These are phyloP conservation scores for Cotesia chilonis DNA, from an alignment of 1,140 invertebrate species.

Conservation along the genomic window DNA sequence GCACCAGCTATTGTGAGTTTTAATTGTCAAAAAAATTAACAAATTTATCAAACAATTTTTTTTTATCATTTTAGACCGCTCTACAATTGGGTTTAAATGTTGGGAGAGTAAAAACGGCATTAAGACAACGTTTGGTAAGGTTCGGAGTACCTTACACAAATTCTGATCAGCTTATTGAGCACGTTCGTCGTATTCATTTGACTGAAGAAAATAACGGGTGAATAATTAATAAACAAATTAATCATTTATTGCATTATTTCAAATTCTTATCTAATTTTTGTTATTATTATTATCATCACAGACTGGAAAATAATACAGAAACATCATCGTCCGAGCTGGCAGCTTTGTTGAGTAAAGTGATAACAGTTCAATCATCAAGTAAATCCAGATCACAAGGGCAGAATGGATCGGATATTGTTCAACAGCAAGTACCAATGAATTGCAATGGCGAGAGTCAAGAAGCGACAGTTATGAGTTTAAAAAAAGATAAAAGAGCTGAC, in stretches of 20 bases:
- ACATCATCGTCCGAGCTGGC: slow-evolving; percentile 48
- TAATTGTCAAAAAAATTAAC: slow-evolving; percentile 17
- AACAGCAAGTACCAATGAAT: slow-evolving; percentile 14
- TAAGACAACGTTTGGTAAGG: slow-evolving; percentile 68
- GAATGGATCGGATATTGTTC: slow-evolving; percentile 30
- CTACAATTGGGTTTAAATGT: slow-evolving; percentile 75
- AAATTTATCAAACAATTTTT: slow-evolving; percentile 8
- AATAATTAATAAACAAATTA: not conserved
- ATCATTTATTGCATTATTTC: slow-evolving; percentile 7
- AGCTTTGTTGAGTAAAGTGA: slow-evolving; percentile 46
- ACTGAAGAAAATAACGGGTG: slow-evolving; percentile 67
- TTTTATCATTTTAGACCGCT: slow-evolving; percentile 64
- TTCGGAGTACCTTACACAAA: slow-evolving; percentile 70
- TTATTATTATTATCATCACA: slow-evolving; percentile 28
- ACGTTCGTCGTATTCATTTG: slow-evolving; percentile 72
- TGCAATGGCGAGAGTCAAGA: slow-evolving; percentile 35
- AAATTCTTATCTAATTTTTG: not conserved
- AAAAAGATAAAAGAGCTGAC: slow-evolving; percentile 26
- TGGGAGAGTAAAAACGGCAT: slow-evolving; percentile 72
- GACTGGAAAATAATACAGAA: slow-evolving; percentile 41
- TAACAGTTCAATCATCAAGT: slow-evolving; percentile 35
- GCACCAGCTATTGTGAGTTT: slow-evolving; percentile 62
- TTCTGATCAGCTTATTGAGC: slow-evolving; percentile 75
- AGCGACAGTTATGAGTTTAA: slow-evolving; percentile 2
- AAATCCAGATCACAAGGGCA: slow-evolving; percentile 20